These are phyloP conservation scores for Sphaeramia orbicularis DNA, from an alignment of 2,797 vertebrate species.

Conservation along the genomic window DNA sequence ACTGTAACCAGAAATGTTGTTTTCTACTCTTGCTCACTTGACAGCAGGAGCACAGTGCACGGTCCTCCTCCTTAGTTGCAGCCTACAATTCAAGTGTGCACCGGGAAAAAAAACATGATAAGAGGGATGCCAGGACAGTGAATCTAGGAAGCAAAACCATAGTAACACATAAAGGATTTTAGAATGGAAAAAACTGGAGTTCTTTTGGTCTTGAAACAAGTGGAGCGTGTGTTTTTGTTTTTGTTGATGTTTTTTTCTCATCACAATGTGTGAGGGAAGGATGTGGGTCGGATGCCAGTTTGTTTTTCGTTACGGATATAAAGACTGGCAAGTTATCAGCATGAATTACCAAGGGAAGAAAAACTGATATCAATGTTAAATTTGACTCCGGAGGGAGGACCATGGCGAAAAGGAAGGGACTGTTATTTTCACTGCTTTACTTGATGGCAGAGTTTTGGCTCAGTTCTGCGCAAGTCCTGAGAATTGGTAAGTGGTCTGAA, in stretches of 20 bases:
- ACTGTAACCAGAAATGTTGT: background rate
- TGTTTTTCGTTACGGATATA: slow-evolving; percentile 69
- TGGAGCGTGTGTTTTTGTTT: slow-evolving; percentile 50
- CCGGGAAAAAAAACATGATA: slow-evolving; percentile 57
- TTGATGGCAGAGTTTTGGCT: slow-evolving; percentile 84
- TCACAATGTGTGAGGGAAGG: slow-evolving; percentile 77
- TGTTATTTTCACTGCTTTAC: slow-evolving; percentile 82
- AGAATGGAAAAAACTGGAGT: slow-evolving; percentile 64
- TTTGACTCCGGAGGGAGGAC: slow-evolving; percentile 75
- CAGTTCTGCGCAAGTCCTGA: slow-evolving; percentile 93
- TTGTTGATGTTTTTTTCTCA: slow-evolving; percentile 30
- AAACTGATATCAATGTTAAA: slow-evolving; percentile 78
- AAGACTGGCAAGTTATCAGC: slow-evolving; percentile 72
- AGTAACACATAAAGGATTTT: slow-evolving; percentile 54
- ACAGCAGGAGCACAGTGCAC: slow-evolving; percentile 39
- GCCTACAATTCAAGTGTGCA: slow-evolving; percentile 72
- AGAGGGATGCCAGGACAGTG: slow-evolving; percentile 61
- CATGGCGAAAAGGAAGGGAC: slow-evolving; percentile 84
- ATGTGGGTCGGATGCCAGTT: slow-evolving; percentile 75
- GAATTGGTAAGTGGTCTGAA: slow-evolving; percentile 91
- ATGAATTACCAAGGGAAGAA: slow-evolving; percentile 72
- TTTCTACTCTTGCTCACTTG: slow-evolving; percentile 17
- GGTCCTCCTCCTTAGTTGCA: slow-evolving; percentile 66
- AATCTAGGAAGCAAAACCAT: slow-evolving; percentile 58
- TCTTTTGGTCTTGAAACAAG: slow-evolving; percentile 49